phyloP scores from a whole-genome alignment of 2,113 vertebrate species.

The Motacilla tschutschensis region DNA sequence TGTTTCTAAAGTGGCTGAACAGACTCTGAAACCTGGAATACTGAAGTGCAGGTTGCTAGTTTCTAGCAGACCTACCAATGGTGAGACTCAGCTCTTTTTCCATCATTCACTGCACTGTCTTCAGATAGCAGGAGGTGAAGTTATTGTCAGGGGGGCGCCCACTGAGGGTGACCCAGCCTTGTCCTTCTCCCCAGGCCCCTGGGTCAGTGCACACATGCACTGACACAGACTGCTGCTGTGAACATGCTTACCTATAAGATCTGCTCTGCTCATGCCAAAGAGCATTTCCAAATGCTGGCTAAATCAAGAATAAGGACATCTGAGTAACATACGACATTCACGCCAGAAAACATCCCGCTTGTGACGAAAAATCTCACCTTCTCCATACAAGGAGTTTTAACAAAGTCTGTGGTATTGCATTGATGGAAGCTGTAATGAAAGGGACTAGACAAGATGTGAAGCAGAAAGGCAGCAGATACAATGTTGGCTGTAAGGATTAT shows the following conservation, averaged over 20 bases:
- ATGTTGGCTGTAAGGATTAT: background rate
- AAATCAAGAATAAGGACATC: background rate
- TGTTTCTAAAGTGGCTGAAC: background rate
- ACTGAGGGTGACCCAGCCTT: background rate
- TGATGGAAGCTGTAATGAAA: background rate
- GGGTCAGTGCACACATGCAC: rapidly evolving
- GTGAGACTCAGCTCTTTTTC: background rate
- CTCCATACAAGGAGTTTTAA: background rate
- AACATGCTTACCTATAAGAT: background rate
- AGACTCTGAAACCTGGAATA: background rate
- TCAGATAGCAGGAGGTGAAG: background rate
- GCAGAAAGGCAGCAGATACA: background rate
- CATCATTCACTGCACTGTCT: background rate
- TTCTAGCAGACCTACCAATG: background rate
- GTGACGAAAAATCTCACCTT: background rate
- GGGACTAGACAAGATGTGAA: background rate
- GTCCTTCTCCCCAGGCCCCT: background rate
- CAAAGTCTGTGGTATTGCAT: background rate
- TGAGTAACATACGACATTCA: background rate
- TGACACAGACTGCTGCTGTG: background rate
- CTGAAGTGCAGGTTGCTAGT: background rate
- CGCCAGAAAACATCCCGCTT: background rate
- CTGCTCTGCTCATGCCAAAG: background rate
- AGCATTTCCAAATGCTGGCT: background rate
- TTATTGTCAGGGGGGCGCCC: background rate